Evolutionary conservation across 92 coral and sea anemone genomes (phyloP), one percentile per base, ranked within the genome.

Genomic region (Chrysogorgia sp.): DNA sequence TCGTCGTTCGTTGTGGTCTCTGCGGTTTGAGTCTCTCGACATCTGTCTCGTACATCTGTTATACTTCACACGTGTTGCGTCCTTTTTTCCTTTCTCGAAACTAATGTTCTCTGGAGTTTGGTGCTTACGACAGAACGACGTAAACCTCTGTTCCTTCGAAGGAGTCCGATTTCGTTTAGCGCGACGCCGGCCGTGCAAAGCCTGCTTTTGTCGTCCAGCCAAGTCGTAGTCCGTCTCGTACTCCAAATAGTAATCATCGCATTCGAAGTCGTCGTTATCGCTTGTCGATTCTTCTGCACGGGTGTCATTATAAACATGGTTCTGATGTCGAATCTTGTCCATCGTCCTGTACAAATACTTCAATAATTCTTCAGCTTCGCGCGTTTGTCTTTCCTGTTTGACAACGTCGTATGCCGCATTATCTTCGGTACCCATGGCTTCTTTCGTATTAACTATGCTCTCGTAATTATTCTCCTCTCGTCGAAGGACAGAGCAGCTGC

Each of bases 221-320:
- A 47, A 2, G 7, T 47, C n/a, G 53, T 47, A 47, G 53, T n/a
- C n/a, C n/a, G 53, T 47, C 2, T 47, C 53, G n/a, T 15, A 68
- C 45, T 68, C 32, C 21, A 68, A 68, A 48, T 68, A 53, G 15
- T 45, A 48, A 28, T 68, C 75, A 28, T 68, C 49, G 40, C 75
- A n/a, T 21, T 68, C 75, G 7, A 43, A 13, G n/a, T 68, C 75
- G n/a, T 68, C 75, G 1, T 10, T 24, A 10, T 68, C 75, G 59
- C 58, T 48, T 9, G 26, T 15, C 58, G 59, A 68, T 25, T 68
- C 75, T 21, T 45, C 52, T 8, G 6, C 58, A 7, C 37, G 20
- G 2, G 74, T 10, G 10, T 1, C 8, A 43, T 53, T 7, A 2
- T 34, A 10, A 28, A 25, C 58, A 43, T 2, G 53, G 15, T 34